Evolutionary conservation across 2,113 vertebrate genomes (phyloP).

Genomic region (Megatriorchis doriae): DNA sequence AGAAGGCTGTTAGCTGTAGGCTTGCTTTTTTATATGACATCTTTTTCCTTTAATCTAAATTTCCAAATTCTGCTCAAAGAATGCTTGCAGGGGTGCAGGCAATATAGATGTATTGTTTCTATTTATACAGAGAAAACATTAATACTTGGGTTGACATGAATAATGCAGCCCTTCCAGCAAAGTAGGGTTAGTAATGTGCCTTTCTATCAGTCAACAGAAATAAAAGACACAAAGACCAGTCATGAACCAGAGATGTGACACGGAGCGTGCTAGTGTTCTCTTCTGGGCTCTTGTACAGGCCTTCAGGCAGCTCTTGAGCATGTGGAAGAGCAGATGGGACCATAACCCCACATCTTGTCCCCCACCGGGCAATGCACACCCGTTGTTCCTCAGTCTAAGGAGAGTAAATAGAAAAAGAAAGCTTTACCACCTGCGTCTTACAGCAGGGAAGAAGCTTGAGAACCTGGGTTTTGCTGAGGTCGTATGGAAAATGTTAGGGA

Average conservation of each 20-base stretch:
- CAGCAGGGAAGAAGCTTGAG: background rate
- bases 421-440: background rate
- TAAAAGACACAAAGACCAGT: background rate
- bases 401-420: background rate
- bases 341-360: background rate
- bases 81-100: background rate
- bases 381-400: background rate
- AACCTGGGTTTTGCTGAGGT: background rate
- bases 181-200: background rate
- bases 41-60: constrained; percentile 5
- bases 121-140: background rate
- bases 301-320: background rate
- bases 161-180: constrained; percentile 2
- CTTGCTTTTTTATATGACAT: background rate
- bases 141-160: background rate
- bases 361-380: background rate
- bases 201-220: background rate
- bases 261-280: background rate
- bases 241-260: background rate
- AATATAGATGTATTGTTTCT: background rate
- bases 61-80: background rate
- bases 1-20: background rate
- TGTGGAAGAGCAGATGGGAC: background rate
- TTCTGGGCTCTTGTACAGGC: background rate
- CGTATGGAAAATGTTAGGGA: background rate